Evolutionary conservation across 2,113 vertebrate genomes (phyloP).

Genomic region (Mugil cephalus): DNA sequence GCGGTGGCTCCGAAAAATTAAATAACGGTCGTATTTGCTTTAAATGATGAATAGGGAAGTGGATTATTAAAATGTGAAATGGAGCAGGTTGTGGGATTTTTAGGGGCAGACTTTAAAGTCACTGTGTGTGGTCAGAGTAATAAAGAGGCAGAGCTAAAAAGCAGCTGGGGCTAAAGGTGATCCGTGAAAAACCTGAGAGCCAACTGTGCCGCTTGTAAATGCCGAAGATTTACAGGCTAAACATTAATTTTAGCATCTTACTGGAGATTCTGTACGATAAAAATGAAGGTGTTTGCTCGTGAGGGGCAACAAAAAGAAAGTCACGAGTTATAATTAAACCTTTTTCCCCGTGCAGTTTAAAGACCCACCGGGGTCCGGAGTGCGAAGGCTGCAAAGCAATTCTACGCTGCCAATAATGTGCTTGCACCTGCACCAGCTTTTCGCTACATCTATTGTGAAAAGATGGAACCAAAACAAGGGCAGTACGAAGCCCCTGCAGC

Average conservation of each 20-base stretch:
- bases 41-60: conserved; percentile 33
- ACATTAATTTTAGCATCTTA: conserved; percentile 9
- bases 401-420: conserved; percentile 60
- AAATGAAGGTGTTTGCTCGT: not conserved
- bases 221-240: conserved; percentile 25
- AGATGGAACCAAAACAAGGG: conserved; percentile 70
- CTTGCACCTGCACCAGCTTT: conserved; percentile 72
- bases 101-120: conserved; percentile 34
- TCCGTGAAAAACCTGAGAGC: conserved; percentile 28
- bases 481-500: conserved; percentile 72
- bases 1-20: not conserved
- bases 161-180: conserved; percentile 37
- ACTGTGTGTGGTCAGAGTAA: conserved; percentile 61
- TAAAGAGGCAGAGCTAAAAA: conserved; percentile 38
- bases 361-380: conserved; percentile 1
- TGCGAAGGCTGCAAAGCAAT: conserved; percentile 49
- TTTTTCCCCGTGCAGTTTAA: conserved; percentile 9
- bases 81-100: conserved; percentile 19
- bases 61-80: conserved; percentile 28
- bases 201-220: conserved; percentile 9
- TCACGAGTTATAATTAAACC: not conserved
- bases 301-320: conserved; percentile 9
- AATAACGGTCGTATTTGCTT: conserved; percentile 14
- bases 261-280: not conserved
- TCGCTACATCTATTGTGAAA: conserved; percentile 70